Conservation (phyloP, 1,140 invertebrate species). For the Caerostris extrusa region DNA sequence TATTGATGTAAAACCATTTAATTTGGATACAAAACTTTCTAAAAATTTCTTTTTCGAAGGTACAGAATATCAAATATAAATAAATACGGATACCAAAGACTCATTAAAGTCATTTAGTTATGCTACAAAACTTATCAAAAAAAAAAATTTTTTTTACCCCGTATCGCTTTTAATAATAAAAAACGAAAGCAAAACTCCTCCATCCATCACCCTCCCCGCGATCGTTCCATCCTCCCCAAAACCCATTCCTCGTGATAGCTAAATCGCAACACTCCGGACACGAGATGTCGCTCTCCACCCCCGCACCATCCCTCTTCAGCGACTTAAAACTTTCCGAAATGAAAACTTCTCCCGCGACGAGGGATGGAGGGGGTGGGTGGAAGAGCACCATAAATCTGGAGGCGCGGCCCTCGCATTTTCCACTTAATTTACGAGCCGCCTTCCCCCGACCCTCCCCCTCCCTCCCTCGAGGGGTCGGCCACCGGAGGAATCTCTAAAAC, state of each 20-base stretch:
- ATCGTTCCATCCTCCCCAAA: background rate
- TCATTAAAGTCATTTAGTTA: background rate
- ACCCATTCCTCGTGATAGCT: background rate
- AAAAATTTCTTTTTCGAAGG: background rate
- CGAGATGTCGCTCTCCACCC: background rate
- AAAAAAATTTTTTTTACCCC: background rate
- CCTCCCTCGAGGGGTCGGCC: background rate
- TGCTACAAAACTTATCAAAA: background rate
- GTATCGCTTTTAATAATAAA: background rate
- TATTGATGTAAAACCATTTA: background rate
- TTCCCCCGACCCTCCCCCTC: background rate
- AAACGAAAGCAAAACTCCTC: background rate
- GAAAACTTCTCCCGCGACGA: slow-evolving; percentile 66
- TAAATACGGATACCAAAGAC: too few species aligned
- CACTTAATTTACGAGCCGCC: slow-evolving; percentile 61
- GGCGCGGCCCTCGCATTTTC: slow-evolving; percentile 34
- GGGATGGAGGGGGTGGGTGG: background rate
- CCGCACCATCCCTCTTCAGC: background rate
- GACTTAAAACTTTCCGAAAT: slow-evolving; percentile 69
- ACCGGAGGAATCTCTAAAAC: slow-evolving; percentile 9
- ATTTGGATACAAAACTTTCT: background rate
- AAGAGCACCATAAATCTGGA: slow-evolving; percentile 57
- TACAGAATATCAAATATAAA: too few species aligned
- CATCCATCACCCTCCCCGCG: background rate
- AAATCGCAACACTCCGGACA: background rate